These are phyloP conservation scores for Sus cebifrons DNA, from an alignment of 2,797 vertebrate genomes.

Conservation along the genomic window DNA sequence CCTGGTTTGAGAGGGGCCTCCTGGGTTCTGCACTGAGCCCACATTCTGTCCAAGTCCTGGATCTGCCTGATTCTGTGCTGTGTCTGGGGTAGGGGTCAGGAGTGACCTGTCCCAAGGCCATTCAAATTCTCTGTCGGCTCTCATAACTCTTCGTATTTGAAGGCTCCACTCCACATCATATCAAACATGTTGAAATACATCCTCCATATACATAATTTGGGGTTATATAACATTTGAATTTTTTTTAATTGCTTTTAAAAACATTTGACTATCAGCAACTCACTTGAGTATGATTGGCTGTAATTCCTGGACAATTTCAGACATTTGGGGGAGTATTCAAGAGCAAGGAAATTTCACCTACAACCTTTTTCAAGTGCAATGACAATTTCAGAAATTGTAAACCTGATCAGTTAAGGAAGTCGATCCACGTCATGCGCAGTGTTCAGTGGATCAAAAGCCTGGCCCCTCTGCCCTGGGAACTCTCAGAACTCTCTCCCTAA, in stretches of 20 bases:
- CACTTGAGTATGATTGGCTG: neutral
- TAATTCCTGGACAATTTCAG: neutral
- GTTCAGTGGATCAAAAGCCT: neutral
- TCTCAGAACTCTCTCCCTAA: neutral
- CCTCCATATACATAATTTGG: neutral
- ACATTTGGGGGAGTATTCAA: neutral
- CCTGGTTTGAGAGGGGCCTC: neutral
- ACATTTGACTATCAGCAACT: neutral
- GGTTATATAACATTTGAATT: neutral
- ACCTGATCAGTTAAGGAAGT: neutral
- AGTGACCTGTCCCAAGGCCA: neutral
- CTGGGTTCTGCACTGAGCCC: neutral
- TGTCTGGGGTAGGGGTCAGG: neutral
- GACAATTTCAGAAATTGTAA: neutral
- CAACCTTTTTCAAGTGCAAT: conserved; percentile 2
- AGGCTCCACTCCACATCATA: neutral
- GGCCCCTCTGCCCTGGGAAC: neutral
- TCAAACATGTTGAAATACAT: neutral
- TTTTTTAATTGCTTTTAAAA: conserved; percentile 47
- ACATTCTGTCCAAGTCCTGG: neutral
- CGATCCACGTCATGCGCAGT: neutral
- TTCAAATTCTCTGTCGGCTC: neutral
- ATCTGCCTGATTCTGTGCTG: neutral
- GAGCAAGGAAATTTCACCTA: neutral
- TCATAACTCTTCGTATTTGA: neutral